Percentiles rank a stretch among this genome's conserved stretches.
Conservation (phyloP, 2,888 invertebrate genomes). For the Caradrina kadenii region DNA sequence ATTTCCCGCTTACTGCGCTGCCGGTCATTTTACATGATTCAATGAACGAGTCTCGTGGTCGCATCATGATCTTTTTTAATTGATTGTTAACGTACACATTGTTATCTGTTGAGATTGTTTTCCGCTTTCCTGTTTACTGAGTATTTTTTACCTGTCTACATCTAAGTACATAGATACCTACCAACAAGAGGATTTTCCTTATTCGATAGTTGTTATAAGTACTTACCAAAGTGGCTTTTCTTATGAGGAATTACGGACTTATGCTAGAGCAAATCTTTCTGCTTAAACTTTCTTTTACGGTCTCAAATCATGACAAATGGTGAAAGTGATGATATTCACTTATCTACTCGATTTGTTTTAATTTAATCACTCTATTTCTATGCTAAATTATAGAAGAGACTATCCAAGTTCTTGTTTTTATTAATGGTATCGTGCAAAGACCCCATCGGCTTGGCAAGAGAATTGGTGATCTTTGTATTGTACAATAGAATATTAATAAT, state of each 20-base stretch:
- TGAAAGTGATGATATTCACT: no score
- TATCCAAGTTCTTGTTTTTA: no score
- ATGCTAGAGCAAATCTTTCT: not conserved
- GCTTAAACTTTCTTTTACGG: no score
- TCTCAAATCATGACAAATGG: no score
- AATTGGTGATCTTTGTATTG: no score
- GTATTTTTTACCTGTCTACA: not conserved
- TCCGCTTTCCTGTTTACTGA: conserved; percentile 10
- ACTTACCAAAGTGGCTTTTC: not conserved
- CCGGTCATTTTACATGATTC: conserved; percentile 52
- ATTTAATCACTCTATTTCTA: no score
- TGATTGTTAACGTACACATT: conserved; percentile 11
- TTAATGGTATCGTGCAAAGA: no score
- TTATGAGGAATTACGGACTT: not conserved
- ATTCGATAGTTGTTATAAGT: not conserved
- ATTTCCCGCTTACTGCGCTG: conserved; percentile 37
- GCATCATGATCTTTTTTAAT: conserved; percentile 35
- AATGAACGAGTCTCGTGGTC: conserved; percentile 34
- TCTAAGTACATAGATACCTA: no score
- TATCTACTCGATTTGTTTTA: no score
- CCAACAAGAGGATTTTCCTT: not conserved
- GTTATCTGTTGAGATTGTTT: conserved; percentile 7
- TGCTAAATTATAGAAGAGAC: no score
- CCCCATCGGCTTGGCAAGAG: no score
- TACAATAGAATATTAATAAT: no score